Conservation (phyloP, 2,888 invertebrate species). For the Apeira syringaria region DNA sequence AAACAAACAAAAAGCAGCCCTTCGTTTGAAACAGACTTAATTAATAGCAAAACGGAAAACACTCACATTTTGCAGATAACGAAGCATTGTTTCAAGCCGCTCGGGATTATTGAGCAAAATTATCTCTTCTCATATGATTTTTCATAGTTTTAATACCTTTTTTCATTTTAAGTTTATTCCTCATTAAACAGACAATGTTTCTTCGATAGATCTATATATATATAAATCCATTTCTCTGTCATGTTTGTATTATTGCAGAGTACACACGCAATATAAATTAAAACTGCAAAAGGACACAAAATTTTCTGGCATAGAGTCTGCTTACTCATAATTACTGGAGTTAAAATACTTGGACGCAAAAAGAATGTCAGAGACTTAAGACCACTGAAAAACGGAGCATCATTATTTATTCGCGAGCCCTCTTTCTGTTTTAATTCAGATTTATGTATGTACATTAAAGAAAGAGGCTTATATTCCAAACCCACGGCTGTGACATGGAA, state of each 20-base stretch:
- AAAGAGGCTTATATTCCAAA: constrained; percentile 60
- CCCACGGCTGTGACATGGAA: constrained; percentile 43
- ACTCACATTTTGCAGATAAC: constrained; percentile 15
- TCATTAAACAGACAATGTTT: too few relatives aligned
- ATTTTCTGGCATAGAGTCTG: constrained; percentile 50
- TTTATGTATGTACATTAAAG: constrained; percentile 77
- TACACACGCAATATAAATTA: not conserved
- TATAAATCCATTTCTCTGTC: too few relatives aligned
- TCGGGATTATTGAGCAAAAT: constrained; percentile 7
- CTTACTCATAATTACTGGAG: constrained; percentile 72
- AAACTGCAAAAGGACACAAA: constrained; percentile 30
- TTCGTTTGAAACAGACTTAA: constrained; percentile 14
- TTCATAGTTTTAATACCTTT: constrained; percentile 4
- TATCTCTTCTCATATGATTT: constrained; percentile 12
- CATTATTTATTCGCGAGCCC: constrained; percentile 73
- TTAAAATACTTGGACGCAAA: constrained; percentile 67
- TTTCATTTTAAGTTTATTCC: too few relatives aligned
- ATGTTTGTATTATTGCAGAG: not conserved
- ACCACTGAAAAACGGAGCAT: constrained; percentile 72
- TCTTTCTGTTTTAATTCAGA: constrained; percentile 77
- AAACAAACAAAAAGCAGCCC: constrained; percentile 4
- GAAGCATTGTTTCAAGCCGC: constrained; percentile 17
- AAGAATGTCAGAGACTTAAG: constrained; percentile 69
- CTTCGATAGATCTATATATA: too few relatives aligned
- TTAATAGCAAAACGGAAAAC: constrained; percentile 16